Evolutionary conservation across 2,888 invertebrate species (phyloP).

Genomic region (Cheilosia urbana): DNA sequence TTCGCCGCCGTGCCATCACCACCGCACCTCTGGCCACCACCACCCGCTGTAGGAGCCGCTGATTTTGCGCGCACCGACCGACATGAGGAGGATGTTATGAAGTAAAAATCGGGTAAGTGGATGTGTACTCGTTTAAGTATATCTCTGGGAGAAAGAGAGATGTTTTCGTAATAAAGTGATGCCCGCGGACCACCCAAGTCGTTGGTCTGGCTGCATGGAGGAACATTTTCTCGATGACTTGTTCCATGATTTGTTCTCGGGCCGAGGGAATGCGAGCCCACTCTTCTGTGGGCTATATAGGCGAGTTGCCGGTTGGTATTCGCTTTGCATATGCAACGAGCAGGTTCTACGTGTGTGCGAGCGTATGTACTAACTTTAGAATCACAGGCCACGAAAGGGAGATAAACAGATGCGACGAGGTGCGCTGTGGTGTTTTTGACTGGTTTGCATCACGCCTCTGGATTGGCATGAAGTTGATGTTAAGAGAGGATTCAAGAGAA

Average conservation of each 20-base stretch:
- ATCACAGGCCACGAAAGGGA: slow-evolving; percentile 16
- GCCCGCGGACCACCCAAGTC: slow-evolving; percentile 74
- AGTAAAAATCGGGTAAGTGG: slow-evolving; percentile 71
- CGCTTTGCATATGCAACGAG: slow-evolving; percentile 53
- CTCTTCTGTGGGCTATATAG: slow-evolving; percentile 61
- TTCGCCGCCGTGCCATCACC: slow-evolving; percentile 12
- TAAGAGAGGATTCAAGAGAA: slow-evolving; percentile 75
- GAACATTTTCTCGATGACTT: slow-evolving; percentile 64
- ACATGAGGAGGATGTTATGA: slow-evolving; percentile 67
- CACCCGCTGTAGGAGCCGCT: slow-evolving; percentile 15
- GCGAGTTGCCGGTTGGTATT: slow-evolving; percentile 29
- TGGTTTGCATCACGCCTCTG: slow-evolving; percentile 61
- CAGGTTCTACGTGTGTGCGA: not conserved
- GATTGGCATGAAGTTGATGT: slow-evolving; percentile 70
- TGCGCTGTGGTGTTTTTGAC: slow-evolving; percentile 40
- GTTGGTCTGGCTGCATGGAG: slow-evolving; percentile 55
- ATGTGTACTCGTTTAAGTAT: slow-evolving; percentile 76
- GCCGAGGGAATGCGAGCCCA: slow-evolving; percentile 51
- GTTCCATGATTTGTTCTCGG: slow-evolving; percentile 51
- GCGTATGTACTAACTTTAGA: slow-evolving; percentile 22
- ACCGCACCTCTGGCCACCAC: not conserved
- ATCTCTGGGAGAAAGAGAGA: slow-evolving; percentile 73
- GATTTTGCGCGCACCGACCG: slow-evolving; percentile 50
- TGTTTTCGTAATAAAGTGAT: slow-evolving; percentile 76
- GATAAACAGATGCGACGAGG: slow-evolving; percentile 7